Conservation (phyloP, 2,797 vertebrate genomes). For the Distichodus sexfasciatus region DNA sequence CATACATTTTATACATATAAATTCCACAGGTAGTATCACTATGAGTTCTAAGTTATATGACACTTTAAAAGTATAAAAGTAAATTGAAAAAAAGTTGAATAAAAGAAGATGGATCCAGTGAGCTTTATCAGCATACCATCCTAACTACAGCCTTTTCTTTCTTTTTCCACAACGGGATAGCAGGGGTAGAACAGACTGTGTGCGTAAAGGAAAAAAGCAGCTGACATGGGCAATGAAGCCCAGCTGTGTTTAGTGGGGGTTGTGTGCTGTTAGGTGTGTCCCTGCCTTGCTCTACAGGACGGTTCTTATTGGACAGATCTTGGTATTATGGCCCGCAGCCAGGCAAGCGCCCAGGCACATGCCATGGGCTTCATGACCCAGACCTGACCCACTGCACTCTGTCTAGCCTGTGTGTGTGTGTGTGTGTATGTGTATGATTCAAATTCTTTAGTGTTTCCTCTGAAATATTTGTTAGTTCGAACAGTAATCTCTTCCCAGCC, state of each 20-base stretch:
- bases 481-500: neutral
- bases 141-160: no score
- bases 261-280: constrained; percentile 45
- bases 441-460: neutral
- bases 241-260: constrained; percentile 59
- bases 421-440: constrained; percentile 1
- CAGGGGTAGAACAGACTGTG: neutral
- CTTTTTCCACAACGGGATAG: neutral
- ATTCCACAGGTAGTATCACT: no score
- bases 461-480: neutral
- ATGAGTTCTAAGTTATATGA: no score
- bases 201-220: constrained; percentile 2
- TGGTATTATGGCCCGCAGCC: neutral
- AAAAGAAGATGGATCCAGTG: no score
- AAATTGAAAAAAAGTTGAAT: no score
- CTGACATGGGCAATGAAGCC: constrained; percentile 36
- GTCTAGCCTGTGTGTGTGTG: constrained; percentile 18
- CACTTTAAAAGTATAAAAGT: no score
- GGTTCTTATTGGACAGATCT: constrained; percentile 1
- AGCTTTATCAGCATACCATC: no score
- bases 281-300: constrained; percentile 10
- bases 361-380: neutral
- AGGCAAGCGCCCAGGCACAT: constrained; percentile 2
- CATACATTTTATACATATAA: no score
- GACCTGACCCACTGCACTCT: constrained; percentile 20